A percentile compares a stretch with the other conserved stretches of the same genome.
phyloP scores from a whole-genome alignment of 1,140 invertebrate genomes.

The Drosophila kohkoa region DNA sequence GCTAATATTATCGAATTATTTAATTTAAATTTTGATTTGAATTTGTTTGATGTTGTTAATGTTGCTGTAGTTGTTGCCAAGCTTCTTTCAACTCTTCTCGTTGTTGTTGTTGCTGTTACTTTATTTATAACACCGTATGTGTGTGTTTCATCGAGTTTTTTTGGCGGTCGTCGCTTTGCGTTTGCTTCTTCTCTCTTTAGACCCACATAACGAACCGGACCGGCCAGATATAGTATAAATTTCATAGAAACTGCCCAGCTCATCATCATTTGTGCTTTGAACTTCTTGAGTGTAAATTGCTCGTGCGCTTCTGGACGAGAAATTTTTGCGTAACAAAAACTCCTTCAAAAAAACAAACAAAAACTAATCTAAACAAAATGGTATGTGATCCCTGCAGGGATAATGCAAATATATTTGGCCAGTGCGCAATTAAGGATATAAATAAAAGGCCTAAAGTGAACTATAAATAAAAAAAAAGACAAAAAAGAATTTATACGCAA shows the following conservation, averaged over 20 bases:
- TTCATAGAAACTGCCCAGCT: constrained; percentile 76
- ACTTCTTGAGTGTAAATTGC: constrained; percentile 84
- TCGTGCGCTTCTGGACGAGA: constrained; percentile 73
- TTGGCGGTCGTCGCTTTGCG: constrained; percentile 69
- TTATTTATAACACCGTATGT: constrained; percentile 72
- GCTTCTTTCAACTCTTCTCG: constrained; percentile 23
- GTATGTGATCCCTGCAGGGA: constrained; percentile 69
- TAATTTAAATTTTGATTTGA: constrained; percentile 82
- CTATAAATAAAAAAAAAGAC: background rate
- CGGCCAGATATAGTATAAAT: constrained; percentile 82
- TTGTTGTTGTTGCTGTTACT: constrained; percentile 54
- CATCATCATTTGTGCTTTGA: constrained; percentile 85
- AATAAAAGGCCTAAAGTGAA: constrained; percentile 10
- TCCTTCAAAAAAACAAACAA: constrained; percentile 24
- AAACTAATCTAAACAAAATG: constrained; percentile 49
- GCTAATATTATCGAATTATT: constrained; percentile 67
- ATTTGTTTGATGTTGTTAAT: constrained; percentile 68
- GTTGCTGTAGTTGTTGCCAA: constrained; percentile 46
- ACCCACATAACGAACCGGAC: constrained; percentile 70
- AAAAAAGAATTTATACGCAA: background rate
- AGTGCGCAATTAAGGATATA: constrained; percentile 38
- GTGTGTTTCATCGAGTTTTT: constrained; percentile 77
- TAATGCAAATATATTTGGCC: constrained; percentile 27
- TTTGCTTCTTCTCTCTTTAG: constrained; percentile 58
- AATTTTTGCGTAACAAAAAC: constrained; percentile 53